Conservation (phyloP, 1,140 invertebrate genomes). For the Trissolcus basalis region DNA sequence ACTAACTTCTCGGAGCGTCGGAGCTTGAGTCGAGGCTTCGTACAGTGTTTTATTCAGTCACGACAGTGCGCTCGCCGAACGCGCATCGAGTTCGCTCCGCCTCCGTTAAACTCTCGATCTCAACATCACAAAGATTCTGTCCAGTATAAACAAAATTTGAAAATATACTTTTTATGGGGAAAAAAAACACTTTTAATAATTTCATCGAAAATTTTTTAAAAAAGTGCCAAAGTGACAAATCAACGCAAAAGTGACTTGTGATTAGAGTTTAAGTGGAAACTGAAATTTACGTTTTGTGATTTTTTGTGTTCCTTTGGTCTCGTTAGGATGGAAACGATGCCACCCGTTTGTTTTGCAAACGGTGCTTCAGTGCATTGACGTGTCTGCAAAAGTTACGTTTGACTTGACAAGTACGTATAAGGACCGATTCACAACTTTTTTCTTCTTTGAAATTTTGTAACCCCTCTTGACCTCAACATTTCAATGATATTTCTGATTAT, state of each 20-base stretch:
- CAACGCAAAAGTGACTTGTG: slow-evolving; percentile 7
- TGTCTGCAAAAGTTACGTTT: slow-evolving; percentile 11
- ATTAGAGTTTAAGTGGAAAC: slow-evolving; percentile 8
- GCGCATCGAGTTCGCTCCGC: slow-evolving; percentile 33
- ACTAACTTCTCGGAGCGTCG: slow-evolving; percentile 30
- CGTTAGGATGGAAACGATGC: slow-evolving; percentile 57
- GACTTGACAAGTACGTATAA: neutral
- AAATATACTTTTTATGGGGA: too few relatives aligned
- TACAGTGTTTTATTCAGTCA: slow-evolving; percentile 60
- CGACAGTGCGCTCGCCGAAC: slow-evolving; percentile 63
- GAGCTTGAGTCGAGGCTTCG: slow-evolving; percentile 9
- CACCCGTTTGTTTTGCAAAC: slow-evolving; percentile 64
- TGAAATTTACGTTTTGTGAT: slow-evolving; percentile 8
- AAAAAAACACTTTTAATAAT: too few relatives aligned
- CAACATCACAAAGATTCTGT: neutral
- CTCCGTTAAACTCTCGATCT: neutral
- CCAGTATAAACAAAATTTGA: neutral
- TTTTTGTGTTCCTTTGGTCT: slow-evolving; percentile 1
- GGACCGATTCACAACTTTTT: neutral
- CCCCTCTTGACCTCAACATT: too few relatives aligned
- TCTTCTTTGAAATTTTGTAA: too few relatives aligned
- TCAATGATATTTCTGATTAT: too few relatives aligned
- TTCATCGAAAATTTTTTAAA: neutral
- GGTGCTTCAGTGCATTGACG: slow-evolving; percentile 64
- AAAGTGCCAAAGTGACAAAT: neutral